Percentiles rank a stretch among this genome's conserved stretches.
These are phyloP conservation scores for Atractosteus spatula DNA, from an alignment of 2,113 vertebrate genomes.

Conservation along the genomic window DNA sequence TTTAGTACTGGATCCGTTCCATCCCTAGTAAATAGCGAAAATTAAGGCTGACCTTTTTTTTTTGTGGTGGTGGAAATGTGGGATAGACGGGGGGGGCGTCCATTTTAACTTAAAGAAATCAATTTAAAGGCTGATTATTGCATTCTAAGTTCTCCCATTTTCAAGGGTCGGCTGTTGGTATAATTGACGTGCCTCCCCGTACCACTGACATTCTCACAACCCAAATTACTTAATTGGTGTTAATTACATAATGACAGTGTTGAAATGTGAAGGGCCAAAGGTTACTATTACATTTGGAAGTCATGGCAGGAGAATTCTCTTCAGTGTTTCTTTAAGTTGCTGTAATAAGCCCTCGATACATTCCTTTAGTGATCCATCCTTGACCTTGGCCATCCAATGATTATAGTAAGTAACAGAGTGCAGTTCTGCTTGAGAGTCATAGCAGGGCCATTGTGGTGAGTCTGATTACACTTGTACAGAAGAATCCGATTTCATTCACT, in stretches of 20 bases:
- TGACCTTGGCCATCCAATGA: constrained; percentile 72
- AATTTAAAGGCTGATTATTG: constrained; percentile 83
- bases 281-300: constrained; percentile 81
- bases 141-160: constrained; percentile 79
- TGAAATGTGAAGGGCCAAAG: constrained; percentile 86
- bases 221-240: constrained; percentile 95
- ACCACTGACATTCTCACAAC: constrained; percentile 75
- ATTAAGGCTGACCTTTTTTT: constrained; percentile 61
- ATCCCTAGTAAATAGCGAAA: constrained; percentile 62
- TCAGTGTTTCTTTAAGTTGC: constrained; percentile 55
- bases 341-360: constrained; percentile 46
- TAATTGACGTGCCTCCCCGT: constrained; percentile 79
- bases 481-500: constrained; percentile 73
- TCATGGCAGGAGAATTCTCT: constrained; percentile 53
- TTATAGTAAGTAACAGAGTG: constrained; percentile 59
- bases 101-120: constrained; percentile 75
- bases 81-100: constrained; percentile 48
- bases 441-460: constrained; percentile 73
- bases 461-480: constrained; percentile 65
- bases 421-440: constrained; percentile 56
- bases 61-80: constrained; percentile 26
- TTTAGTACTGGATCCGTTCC: constrained; percentile 20
- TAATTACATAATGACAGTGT: constrained; percentile 92
- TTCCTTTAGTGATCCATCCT: constrained; percentile 58
- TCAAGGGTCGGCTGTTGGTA: constrained; percentile 82